phyloP scores from a whole-genome alignment of 2,797 vertebrate genomes.

The Lates japonicus region DNA sequence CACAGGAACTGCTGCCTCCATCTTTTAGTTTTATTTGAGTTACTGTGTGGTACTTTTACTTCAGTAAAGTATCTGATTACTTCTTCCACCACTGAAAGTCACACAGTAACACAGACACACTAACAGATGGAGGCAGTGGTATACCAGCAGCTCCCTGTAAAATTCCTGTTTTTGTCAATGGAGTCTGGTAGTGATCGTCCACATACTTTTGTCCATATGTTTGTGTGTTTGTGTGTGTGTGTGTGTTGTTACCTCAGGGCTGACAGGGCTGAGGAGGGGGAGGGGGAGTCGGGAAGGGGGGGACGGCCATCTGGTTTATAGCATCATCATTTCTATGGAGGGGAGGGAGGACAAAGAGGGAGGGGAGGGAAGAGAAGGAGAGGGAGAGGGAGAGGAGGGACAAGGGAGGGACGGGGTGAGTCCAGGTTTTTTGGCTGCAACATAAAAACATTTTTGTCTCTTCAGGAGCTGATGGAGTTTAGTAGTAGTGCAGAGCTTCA shows the following conservation, averaged over 20 bases:
- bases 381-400: neutral
- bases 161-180: no score
- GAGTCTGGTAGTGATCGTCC: no score
- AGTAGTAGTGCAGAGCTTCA: slow-evolving; percentile 27
- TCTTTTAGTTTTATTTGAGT: no score
- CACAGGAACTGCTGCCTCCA: no score
- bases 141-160: no score
- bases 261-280: slow-evolving; percentile 76
- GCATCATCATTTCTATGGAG: slow-evolving; percentile 91
- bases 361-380: neutral
- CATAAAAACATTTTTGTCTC: neutral
- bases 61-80: no score
- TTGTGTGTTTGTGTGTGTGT: neutral
- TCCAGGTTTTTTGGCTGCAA: neutral
- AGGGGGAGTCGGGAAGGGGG: slow-evolving; percentile 85
- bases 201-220: neutral
- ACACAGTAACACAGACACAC: no score
- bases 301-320: slow-evolving; percentile 93
- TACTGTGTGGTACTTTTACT: no score
- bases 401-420: neutral
- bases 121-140: no score
- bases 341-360: neutral
- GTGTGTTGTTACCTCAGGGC: slow-evolving; percentile 84
- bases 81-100: no score
- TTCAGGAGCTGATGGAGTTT: slow-evolving; percentile 22